phyloP scores from a whole-genome alignment of 2,888 invertebrate species.

The Mimachlamys varia region DNA sequence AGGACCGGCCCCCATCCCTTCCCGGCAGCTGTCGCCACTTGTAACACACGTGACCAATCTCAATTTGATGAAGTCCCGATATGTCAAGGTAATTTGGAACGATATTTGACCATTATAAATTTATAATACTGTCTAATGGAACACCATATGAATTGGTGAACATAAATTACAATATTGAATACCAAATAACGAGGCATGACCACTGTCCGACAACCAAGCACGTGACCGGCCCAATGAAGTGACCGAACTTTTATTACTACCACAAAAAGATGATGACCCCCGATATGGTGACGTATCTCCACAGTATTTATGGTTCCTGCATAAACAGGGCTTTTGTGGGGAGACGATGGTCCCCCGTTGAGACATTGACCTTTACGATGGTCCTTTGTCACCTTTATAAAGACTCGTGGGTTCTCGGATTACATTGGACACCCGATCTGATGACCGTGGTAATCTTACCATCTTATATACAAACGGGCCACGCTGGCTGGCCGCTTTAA shows the following conservation, averaged over 20 bases:
- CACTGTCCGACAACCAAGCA: neutral
- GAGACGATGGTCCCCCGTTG: neutral
- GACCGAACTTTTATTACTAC: constrained; percentile 29
- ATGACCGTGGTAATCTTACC: neutral
- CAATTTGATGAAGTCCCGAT: constrained; percentile 27
- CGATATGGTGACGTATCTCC: neutral
- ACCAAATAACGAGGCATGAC: constrained; percentile 23
- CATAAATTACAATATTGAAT: constrained; percentile 32
- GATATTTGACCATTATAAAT: constrained; percentile 31
- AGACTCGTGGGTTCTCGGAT: neutral
- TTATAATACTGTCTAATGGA: constrained; percentile 15
- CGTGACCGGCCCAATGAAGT: neutral
- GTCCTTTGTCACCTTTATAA: neutral
- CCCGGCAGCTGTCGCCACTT: constrained; percentile 1
- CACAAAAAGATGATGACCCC: constrained; percentile 23
- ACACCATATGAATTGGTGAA: neutral
- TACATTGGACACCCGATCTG: neutral
- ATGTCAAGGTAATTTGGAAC: constrained; percentile 5
- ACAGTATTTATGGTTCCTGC: neutral
- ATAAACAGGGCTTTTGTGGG: constrained; percentile 2
- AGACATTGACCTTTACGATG: neutral
- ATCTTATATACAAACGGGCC: too few relatives aligned
- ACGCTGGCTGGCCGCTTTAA: too few relatives aligned
- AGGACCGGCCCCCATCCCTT: neutral
- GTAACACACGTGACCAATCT: constrained; percentile 3